phyloP scores from a whole-genome alignment of 2,888 invertebrate genomes.

The Chelonus formosanus region DNA sequence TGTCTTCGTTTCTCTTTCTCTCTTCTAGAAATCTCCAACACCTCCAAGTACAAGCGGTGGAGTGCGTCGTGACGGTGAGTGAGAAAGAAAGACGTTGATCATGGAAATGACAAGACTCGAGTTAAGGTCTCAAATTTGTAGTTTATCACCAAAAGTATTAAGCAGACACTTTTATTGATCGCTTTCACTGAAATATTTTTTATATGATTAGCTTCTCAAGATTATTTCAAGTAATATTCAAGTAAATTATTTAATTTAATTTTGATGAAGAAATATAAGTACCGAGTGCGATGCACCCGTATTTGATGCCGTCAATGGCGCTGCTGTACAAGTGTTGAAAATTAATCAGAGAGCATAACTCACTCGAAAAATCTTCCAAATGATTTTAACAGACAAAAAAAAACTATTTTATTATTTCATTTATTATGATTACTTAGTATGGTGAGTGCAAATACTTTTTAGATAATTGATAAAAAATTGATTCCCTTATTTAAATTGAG shows the following conservation, averaged over 20 bases:
- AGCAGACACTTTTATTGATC: neutral
- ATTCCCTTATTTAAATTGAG: too few species aligned
- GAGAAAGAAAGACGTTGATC: neutral
- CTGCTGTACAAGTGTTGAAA: neutral
- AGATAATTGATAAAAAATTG: too few species aligned
- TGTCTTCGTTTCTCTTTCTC: constrained; percentile 16
- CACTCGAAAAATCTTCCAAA: too few species aligned
- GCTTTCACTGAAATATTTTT: neutral
- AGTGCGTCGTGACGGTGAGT: constrained; percentile 13
- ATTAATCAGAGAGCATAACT: too few species aligned
- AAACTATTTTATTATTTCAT: too few species aligned
- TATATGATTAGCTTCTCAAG: neutral
- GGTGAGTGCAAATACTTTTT: too few species aligned
- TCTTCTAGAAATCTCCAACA: constrained; percentile 29
- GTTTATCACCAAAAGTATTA: neutral
- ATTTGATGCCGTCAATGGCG: constrained; percentile 20
- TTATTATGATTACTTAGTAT: too few species aligned
- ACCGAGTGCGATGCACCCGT: constrained; percentile 15
- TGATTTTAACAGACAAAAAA: too few species aligned
- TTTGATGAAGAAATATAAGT: constrained; percentile 23
- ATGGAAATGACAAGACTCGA: constrained; percentile 4
- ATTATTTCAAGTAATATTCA: neutral
- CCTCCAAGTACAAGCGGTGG: constrained; percentile 8
- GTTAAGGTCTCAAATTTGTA: neutral
- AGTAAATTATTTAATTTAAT: constrained; percentile 21